Evolutionary conservation across 2,113 vertebrate species (phyloP), one percentile per base, ranked within the genome.

Genomic region (Ceyx margarethae): DNA sequence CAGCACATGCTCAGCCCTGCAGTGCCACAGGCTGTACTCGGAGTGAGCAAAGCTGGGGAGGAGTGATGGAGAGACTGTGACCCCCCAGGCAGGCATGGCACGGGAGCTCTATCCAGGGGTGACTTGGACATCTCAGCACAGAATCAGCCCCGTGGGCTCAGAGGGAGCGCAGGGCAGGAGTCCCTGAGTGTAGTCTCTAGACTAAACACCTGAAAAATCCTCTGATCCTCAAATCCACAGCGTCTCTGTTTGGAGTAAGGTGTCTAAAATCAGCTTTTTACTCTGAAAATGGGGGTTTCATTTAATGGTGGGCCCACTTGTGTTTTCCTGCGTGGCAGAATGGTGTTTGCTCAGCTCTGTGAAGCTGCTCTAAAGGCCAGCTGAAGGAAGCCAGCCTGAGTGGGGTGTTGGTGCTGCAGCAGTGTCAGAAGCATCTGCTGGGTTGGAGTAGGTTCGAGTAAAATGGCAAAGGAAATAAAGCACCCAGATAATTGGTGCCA

Each of bases 401-500:
- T 57, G 71, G 10, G 28, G 42, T 13, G 11, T 26, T 46, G 14
- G 10, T 35, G 2, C 22, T 12, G 15, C 1, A 4, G 19, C 28
- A 2, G 4, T n/a, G 82, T 25, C 50, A 9, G 61, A 46, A 54
- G 16, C 16, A 15, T 50, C 35, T 82, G 66, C 60, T 5, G 17
- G 22, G 74, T 65, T 78, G n/a, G 45, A 29, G 56, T 21, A 3
- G 25, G 54, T 21, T n/a, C 40, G n/a, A 64, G 40, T 53, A 35
- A 69, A 66, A 42, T 8, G 40, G 51, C 26, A n/a, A 10, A 46
- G 65, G 73, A 77, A 66, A 48, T 42, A 74, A n/a, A 84, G 31
- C 28, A 13, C 48, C 8, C 4, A 10, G 37, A 31, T 77, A 51
- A 53, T 10, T 0, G 0, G 29, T 17, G 54, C 3, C 0, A 0